A percentile compares a stretch with the other conserved stretches of the same genome.
Evolutionary conservation across 2,888 invertebrate species (phyloP).

Genomic region (Drosophila neonasuta): DNA sequence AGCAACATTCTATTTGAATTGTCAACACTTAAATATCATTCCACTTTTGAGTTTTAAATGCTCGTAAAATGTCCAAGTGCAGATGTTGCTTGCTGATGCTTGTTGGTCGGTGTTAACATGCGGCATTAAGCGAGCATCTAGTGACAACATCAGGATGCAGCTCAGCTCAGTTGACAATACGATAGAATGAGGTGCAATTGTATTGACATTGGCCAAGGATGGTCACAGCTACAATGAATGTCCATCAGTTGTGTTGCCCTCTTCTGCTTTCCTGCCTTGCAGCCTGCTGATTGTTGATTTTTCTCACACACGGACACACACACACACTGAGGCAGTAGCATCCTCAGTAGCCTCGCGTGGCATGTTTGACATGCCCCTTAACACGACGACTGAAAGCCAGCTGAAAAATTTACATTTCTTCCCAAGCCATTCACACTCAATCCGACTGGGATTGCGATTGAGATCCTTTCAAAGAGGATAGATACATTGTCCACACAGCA

Average conservation of each 20-base stretch:
- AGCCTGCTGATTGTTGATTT: constrained; percentile 43
- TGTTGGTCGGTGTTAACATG: constrained; percentile 55
- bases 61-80: constrained; percentile 61
- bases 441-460: background rate
- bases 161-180: constrained; percentile 1
- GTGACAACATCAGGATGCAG: constrained; percentile 28
- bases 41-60: constrained; percentile 27
- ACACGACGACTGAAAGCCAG: constrained; percentile 39
- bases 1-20: constrained; percentile 41
- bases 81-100: constrained; percentile 23
- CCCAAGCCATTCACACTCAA: constrained; percentile 26
- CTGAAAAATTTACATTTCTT: constrained; percentile 61
- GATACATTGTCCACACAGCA: constrained; percentile 33
- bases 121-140: constrained; percentile 67
- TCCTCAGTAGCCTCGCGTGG: constrained; percentile 4
- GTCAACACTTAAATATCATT: constrained; percentile 13
- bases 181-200: constrained; percentile 18
- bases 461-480: constrained; percentile 6
- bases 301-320: constrained; percentile 11
- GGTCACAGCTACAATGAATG: constrained; percentile 33
- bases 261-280: background rate
- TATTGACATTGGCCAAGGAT: constrained; percentile 16
- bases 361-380: constrained; percentile 35
- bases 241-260: constrained; percentile 41
- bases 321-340: background rate